Conservation (phyloP, 2,797 vertebrate genomes). For the Bovichtus diacanthus region DNA sequence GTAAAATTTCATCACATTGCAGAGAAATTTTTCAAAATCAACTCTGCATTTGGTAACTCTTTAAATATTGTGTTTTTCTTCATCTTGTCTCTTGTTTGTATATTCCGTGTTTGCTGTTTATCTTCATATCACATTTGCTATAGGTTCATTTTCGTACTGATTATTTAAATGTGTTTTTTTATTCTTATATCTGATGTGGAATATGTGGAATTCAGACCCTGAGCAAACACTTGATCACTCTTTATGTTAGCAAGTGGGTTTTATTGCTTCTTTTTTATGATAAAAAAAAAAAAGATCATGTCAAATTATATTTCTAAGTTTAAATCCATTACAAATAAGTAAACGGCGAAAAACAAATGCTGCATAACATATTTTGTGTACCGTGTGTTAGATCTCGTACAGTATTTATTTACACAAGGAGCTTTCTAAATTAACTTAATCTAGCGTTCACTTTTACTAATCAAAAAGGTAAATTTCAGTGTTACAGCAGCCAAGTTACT, state of each 20-base stretch:
- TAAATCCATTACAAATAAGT: background rate
- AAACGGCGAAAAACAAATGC: background rate
- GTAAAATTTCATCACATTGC: constrained; percentile 41
- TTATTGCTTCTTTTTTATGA: background rate
- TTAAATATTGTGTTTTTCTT: background rate
- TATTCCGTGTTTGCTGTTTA: constrained; percentile 3
- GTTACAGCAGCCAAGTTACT: background rate
- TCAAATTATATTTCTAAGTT: background rate
- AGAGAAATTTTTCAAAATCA: constrained; percentile 24
- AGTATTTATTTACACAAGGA: background rate
- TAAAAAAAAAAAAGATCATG: background rate
- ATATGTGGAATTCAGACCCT: background rate
- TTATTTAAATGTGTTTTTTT: background rate
- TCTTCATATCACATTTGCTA: background rate
- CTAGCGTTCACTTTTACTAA: background rate
- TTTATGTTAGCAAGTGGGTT: background rate
- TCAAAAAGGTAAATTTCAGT: background rate
- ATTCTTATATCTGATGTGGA: background rate
- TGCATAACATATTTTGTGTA: background rate
- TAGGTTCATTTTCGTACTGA: background rate
- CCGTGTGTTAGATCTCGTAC: background rate
- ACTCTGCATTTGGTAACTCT: background rate
- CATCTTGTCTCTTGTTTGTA: constrained; percentile 7
- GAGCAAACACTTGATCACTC: background rate
- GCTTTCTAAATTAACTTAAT: background rate